Evolutionary conservation across 2,888 invertebrate genomes (phyloP).

Genomic region (Lucinisca nassula): DNA sequence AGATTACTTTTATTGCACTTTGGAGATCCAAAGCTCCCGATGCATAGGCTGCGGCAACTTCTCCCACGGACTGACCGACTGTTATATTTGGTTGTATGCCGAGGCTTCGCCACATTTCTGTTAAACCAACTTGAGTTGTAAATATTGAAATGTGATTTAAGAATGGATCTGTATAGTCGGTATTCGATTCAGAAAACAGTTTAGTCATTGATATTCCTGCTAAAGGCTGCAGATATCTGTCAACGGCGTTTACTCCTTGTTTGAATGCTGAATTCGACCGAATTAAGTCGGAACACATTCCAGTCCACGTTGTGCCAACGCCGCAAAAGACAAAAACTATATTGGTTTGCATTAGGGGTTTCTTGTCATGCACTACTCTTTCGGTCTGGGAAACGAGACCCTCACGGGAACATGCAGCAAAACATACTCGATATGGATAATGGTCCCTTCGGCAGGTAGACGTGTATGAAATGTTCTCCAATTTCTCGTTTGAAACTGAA

Average conservation of each 20-base stretch:
- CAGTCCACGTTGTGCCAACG: background rate
- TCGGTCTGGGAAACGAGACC: background rate
- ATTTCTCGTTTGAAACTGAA: background rate
- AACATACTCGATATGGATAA: background rate
- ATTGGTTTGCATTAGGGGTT: slow-evolving; percentile 11
- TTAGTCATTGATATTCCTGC: background rate
- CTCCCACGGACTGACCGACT: slow-evolving; percentile 81
- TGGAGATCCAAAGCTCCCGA: slow-evolving; percentile 66
- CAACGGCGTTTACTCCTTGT: background rate
- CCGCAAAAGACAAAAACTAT: slow-evolving; percentile 34
- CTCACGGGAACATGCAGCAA: background rate
- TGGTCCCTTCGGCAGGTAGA: slow-evolving; percentile 66
- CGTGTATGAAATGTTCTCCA: slow-evolving; percentile 63
- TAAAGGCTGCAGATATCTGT: background rate
- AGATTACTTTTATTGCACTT: slow-evolving; percentile 77
- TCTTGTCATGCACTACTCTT: background rate
- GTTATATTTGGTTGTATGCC: slow-evolving; percentile 72
- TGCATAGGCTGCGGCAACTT: slow-evolving; percentile 77
- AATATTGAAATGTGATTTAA: slow-evolving; percentile 77
- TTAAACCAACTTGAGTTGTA: slow-evolving; percentile 75
- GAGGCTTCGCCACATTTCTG: slow-evolving; percentile 65
- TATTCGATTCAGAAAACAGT: background rate
- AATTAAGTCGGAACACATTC: background rate
- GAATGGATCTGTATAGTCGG: slow-evolving; percentile 56
- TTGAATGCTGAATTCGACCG: background rate